phyloP scores from a whole-genome alignment of 2,113 vertebrate genomes.

The Thamnaconus septentrionalis region DNA sequence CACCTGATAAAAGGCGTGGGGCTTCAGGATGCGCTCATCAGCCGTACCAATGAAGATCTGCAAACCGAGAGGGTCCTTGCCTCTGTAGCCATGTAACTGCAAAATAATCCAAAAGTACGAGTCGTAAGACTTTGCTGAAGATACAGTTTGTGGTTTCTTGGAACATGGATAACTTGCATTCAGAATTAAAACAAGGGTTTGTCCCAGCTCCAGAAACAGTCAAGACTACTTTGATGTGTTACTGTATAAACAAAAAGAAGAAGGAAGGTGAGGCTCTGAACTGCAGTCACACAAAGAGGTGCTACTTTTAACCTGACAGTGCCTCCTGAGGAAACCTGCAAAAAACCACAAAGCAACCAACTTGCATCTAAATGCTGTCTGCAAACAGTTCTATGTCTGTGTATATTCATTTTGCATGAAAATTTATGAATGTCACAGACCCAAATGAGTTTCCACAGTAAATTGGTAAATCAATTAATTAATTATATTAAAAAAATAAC shows the following conservation, averaged over 20 bases:
- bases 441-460: too few species aligned
- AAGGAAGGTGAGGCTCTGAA: neutral
- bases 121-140: too few species aligned
- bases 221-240: neutral
- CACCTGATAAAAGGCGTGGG: conserved; percentile 98
- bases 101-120: neutral
- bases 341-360: conserved; percentile 70
- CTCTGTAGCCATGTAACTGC: conserved; percentile 94
- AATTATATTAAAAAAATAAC: too few species aligned
- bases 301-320: conserved; percentile 33
- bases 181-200: neutral
- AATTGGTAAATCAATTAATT: too few species aligned
- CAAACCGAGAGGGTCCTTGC: conserved; percentile 91
- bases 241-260: neutral
- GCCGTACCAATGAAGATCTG: conserved; percentile 99
- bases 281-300: neutral
- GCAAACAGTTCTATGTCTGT: conserved; percentile 20
- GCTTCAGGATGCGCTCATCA: conserved; percentile 94
- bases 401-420: too few species aligned
- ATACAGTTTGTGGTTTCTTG: too few species aligned
- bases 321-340: conserved; percentile 72
- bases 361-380: conserved; percentile 59
- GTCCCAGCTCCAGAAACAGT: neutral
- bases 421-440: too few species aligned
- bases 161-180: too few species aligned